Conservation (phyloP, 2,113 vertebrate genomes). For the Crotalus horridus region DNA sequence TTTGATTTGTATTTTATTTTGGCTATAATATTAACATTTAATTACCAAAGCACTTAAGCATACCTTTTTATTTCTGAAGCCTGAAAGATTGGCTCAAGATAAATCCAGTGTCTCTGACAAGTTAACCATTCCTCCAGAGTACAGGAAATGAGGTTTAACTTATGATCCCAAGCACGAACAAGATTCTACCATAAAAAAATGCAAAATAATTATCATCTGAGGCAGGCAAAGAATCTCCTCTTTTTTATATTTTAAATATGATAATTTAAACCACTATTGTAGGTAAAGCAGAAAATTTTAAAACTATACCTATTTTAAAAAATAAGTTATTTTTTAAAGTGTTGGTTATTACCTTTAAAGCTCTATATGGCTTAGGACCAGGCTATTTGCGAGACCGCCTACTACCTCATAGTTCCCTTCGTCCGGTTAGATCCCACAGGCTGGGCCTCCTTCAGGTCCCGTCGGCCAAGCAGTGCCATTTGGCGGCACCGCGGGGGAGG, state of each 20-base stretch:
- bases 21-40: not conserved
- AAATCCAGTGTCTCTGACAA: constrained; percentile 70
- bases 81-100: constrained; percentile 66
- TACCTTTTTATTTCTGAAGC: constrained; percentile 70
- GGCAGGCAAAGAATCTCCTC: not conserved
- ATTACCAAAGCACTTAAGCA: not conserved
- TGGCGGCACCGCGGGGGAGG: too few relatives aligned
- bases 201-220: not conserved
- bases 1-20: not conserved
- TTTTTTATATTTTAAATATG: not conserved
- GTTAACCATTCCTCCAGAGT: constrained; percentile 67
- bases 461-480: too few relatives aligned
- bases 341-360: too few relatives aligned
- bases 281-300: not conserved
- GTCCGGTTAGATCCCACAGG: too few relatives aligned
- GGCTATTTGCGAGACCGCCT: too few relatives aligned
- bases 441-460: too few relatives aligned
- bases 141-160: constrained; percentile 56
- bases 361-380: too few relatives aligned
- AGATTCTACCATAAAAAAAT: constrained; percentile 49
- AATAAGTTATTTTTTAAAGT: not conserved
- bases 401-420: too few relatives aligned
- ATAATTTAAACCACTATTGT: not conserved
- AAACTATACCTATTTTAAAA: not conserved
- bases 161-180: constrained; percentile 64